Evolutionary conservation across 2,113 vertebrate species (phyloP), one percentile per base, ranked within the genome.

Genomic region (Cinclus cinclus): DNA sequence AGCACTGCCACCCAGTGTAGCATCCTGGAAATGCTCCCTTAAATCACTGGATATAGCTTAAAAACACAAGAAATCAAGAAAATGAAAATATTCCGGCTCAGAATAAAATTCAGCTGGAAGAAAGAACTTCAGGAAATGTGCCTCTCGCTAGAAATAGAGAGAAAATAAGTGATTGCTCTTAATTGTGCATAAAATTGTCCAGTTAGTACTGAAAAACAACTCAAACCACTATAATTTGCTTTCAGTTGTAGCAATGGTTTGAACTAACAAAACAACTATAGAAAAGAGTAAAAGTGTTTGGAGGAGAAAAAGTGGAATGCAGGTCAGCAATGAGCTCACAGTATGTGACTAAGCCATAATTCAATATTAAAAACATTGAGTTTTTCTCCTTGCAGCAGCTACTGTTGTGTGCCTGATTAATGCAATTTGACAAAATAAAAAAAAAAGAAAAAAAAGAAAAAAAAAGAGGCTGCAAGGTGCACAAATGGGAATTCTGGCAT

Each of bases 1-100:
- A 94, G 89, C 71, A 67, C 42, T 93, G 92, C 81, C 95, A 96
- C 64, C 94, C 91, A 63, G 39, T 53, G 95, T 13, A 70, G 68
- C 68, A 86, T 5, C 35, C 55, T 71, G 60, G 65, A 60, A 95
- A 73, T 5, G 49, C 35, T 47, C 20, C 68, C 35, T 53, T 23
- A 58, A 25, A 83, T 33, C n/a, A 33, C 68, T 49, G 30, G 22
- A 46, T 87, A 28, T 13, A 33, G n/a, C 64, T 60, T 5, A 39
- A 25, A 31, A 62, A 41, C 42, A 75, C 33, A 69, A 52, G 80
- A 86, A 86, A 86, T 5, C 4, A 59, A 65, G n/a, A 71, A 37
- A 82, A 89, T 7, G 33, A 55, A 84, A 89, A 25, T 42, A 69
- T 33, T 83, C 35, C 5, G 4, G 21, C 41, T 70, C n/a, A 71